phyloP scores from a whole-genome alignment of 2,113 vertebrate species.

The Coregonus clupeaformis region DNA sequence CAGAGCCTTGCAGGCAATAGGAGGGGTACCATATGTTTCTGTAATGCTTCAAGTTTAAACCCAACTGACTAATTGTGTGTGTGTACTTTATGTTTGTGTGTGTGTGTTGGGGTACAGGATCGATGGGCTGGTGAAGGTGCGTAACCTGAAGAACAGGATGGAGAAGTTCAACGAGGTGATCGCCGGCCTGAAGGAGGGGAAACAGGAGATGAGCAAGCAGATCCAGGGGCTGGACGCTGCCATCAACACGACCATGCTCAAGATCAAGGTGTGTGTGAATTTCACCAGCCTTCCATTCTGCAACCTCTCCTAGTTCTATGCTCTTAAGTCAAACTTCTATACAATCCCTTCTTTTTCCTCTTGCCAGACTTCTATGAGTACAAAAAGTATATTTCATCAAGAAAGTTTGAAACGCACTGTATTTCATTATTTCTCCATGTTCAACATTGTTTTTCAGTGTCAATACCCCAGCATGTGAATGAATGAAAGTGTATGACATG shows the following conservation, averaged over 20 bases:
- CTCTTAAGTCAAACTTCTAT: too few species aligned
- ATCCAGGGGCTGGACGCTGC: constrained; percentile 84
- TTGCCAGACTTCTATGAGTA: neutral
- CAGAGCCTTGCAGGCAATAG: neutral
- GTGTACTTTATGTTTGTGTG: too few species aligned
- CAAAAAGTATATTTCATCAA: neutral
- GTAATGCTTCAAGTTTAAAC: neutral
- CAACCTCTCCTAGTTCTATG: too few species aligned
- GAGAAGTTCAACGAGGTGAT: constrained; percentile 89
- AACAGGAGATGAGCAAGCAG: constrained; percentile 86
- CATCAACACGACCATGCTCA: constrained; percentile 79
- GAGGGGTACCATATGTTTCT: constrained; percentile 5
- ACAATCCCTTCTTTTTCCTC: neutral
- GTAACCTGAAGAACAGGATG: constrained; percentile 84
- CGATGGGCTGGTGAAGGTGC: constrained; percentile 89
- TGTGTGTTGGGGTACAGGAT: constrained; percentile 73
- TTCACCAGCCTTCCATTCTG: neutral
- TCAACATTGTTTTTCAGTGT: too few species aligned
- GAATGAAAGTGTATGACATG: neutral
- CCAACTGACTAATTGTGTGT: constrained; percentile 14
- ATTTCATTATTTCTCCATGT: too few species aligned
- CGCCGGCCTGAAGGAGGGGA: constrained; percentile 87
- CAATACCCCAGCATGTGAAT: too few species aligned
- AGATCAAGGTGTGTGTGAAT: constrained; percentile 85
- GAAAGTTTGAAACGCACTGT: too few species aligned